These are phyloP conservation scores for Clarias platycephalus DNA, from an alignment of 2,797 vertebrate species.

Conservation along the genomic window DNA sequence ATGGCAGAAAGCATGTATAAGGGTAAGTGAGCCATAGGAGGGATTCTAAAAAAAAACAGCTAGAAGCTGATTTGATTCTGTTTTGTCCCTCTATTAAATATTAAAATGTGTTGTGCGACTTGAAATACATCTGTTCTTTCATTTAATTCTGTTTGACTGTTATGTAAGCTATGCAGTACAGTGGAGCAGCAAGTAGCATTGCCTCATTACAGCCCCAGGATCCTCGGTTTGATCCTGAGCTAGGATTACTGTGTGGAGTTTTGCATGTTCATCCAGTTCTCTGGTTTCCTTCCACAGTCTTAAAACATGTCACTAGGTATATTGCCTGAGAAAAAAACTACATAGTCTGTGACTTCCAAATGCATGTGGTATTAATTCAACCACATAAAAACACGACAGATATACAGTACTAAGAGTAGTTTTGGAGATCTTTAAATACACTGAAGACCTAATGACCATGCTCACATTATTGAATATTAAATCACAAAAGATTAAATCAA, in stretches of 20 bases:
- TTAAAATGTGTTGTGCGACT: background rate
- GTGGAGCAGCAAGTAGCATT: background rate
- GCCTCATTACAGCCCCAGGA: background rate
- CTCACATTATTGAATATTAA: background rate
- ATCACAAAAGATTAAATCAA: conserved; percentile 19
- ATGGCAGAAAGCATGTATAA: background rate
- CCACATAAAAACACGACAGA: background rate
- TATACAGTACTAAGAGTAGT: background rate
- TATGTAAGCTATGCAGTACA: background rate
- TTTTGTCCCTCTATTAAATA: background rate
- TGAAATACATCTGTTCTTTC: background rate
- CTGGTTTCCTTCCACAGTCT: background rate
- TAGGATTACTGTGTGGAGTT: background rate
- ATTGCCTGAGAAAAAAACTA: background rate
- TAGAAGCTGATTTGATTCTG: background rate
- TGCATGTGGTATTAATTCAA: background rate
- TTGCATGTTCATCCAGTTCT: background rate
- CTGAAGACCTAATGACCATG: background rate
- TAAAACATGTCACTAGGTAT: background rate
- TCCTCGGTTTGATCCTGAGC: background rate
- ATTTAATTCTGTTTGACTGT: background rate
- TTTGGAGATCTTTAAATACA: background rate
- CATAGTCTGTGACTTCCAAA: background rate
- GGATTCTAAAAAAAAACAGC: background rate
- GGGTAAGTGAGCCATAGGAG: background rate